These are phyloP conservation scores for Drosophila nebulosa DNA, from an alignment of 1,140 invertebrate species.

Conservation along the genomic window DNA sequence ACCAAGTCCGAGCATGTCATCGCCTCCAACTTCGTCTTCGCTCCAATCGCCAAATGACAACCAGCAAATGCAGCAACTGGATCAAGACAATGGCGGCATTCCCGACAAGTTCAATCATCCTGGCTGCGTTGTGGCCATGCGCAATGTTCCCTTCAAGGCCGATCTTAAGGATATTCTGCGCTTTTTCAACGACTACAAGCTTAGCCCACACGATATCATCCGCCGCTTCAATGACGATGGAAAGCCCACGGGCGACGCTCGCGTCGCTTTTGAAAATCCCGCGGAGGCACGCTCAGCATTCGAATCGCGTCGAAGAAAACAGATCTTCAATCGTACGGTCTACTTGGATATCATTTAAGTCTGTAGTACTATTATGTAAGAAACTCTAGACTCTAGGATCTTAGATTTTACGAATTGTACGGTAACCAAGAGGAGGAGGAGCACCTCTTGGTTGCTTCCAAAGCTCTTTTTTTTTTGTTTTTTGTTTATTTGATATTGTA, in stretches of 20 bases:
- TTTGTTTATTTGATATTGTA: background rate
- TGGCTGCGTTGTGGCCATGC: conserved; percentile 90
- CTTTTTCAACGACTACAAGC: conserved; percentile 90
- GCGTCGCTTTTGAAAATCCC: conserved; percentile 89
- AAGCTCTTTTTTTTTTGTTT: background rate
- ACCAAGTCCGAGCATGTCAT: background rate
- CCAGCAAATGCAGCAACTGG: background rate
- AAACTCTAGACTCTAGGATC: background rate
- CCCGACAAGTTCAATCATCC: conserved; percentile 87
- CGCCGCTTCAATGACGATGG: conserved; percentile 91
- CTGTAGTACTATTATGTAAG: background rate
- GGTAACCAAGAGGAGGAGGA: background rate
- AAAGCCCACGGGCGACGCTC: conserved; percentile 93
- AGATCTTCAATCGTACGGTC: conserved; percentile 74
- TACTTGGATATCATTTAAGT: conserved; percentile 69
- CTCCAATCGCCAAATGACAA: background rate
- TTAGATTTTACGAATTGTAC: background rate
- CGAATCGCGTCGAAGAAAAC: conserved; percentile 71
- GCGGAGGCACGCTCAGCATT: conserved; percentile 89
- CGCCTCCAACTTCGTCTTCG: background rate
- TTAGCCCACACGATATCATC: conserved; percentile 89
- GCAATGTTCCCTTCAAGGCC: conserved; percentile 93
- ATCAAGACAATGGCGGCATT: conserved; percentile 33
- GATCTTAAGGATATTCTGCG: conserved; percentile 92
- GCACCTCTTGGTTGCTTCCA: background rate